A percentile compares a stretch with the other conserved stretches of the same genome.
These are phyloP conservation scores for Hippocampus kuda DNA, from an alignment of 2,797 vertebrate genomes.

Conservation along the genomic window DNA sequence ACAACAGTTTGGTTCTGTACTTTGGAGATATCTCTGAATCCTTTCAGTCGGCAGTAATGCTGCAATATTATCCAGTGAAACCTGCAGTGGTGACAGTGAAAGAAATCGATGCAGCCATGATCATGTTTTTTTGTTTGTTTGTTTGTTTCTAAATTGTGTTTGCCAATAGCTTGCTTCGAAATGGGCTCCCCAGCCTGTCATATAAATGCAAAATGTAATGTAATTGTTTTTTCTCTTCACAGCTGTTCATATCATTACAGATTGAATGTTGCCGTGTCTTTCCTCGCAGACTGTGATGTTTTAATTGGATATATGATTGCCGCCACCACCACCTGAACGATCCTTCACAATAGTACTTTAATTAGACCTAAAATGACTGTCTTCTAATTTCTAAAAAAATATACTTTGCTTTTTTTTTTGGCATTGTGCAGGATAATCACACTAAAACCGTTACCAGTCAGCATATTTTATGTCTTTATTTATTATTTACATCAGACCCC, in stretches of 20 bases:
- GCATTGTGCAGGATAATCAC: background rate
- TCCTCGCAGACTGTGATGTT: too few species aligned
- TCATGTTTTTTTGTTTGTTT: background rate
- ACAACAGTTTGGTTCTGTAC: background rate
- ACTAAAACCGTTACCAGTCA: constrained; percentile 21
- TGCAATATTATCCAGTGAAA: constrained; percentile 14
- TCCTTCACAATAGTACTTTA: too few species aligned
- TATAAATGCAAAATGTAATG: too few species aligned
- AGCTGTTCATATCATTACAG: too few species aligned
- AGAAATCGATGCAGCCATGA: background rate
- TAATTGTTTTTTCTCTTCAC: too few species aligned
- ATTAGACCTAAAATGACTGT: too few species aligned
- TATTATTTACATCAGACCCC: background rate
- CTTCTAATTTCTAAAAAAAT: too few species aligned
- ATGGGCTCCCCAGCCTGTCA: background rate
- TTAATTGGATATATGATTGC: too few species aligned
- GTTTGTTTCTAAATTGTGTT: background rate
- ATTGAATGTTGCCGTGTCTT: too few species aligned
- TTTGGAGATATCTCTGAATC: constrained; percentile 6
- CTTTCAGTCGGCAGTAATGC: constrained; percentile 11
- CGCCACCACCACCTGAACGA: too few species aligned
- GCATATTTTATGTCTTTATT: constrained; percentile 21
- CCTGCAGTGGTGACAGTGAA: constrained; percentile 33
- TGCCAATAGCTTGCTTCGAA: background rate
- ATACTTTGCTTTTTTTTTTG: background rate